phyloP scores from a whole-genome alignment of 2,113 vertebrate species.

The Rattus rattus region DNA sequence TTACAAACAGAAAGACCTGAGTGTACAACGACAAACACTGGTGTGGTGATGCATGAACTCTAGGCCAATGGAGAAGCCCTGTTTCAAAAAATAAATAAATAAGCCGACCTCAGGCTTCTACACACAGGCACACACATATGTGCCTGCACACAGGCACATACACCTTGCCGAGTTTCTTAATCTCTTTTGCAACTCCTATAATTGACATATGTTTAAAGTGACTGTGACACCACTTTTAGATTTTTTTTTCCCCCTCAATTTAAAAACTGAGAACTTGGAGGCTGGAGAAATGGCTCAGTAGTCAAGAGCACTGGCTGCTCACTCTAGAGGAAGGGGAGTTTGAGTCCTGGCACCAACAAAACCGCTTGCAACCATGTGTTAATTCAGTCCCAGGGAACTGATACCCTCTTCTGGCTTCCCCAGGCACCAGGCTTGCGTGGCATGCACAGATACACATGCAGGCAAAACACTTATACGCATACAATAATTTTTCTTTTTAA shows the following conservation, averaged over 20 bases:
- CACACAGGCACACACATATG: background rate
- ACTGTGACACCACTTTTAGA: constrained; percentile 19
- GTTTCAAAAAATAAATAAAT: no score
- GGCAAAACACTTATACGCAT: background rate
- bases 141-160: background rate
- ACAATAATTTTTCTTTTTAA: background rate
- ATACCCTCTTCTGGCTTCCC: no score
- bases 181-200: background rate
- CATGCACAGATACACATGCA: background rate
- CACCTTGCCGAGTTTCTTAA: constrained; percentile 43
- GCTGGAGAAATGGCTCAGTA: background rate
- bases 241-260: constrained; percentile 10
- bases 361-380: background rate
- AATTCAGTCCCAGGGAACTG: background rate
- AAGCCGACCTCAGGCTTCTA: background rate
- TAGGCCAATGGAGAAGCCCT: background rate
- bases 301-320: background rate
- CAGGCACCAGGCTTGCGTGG: background rate
- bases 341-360: background rate
- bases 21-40: background rate
- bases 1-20: background rate
- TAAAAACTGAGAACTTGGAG: background rate
- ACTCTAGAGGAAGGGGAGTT: background rate
- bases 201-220: constrained; percentile 26
- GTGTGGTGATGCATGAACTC: background rate